phyloP scores from a whole-genome alignment of 2,888 invertebrate genomes.

The Cheilosia pagana region DNA sequence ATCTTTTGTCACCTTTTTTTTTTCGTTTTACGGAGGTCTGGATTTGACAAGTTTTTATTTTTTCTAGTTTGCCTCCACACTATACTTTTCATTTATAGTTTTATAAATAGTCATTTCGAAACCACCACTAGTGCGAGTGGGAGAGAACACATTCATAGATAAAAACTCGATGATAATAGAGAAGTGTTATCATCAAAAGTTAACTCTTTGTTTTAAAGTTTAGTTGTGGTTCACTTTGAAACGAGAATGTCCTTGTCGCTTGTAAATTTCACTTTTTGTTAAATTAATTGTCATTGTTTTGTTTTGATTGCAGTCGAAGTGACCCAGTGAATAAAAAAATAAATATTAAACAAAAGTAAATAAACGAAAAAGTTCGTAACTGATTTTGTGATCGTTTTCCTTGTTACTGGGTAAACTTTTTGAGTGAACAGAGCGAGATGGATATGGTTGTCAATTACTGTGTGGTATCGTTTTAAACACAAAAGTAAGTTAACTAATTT shows the following conservation, averaged over 20 bases:
- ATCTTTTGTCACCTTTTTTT: neutral
- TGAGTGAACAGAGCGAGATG: conserved; percentile 46
- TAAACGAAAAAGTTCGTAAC: neutral
- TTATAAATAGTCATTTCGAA: neutral
- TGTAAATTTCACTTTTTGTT: neutral
- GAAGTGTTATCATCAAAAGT: neutral
- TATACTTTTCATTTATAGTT: neutral
- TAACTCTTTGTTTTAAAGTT: neutral
- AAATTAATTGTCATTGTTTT: neutral
- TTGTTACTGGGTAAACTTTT: neutral
- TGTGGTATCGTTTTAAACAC: conserved; percentile 9
- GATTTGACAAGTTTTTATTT: neutral
- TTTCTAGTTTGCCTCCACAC: neutral
- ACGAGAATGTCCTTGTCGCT: too few species aligned
- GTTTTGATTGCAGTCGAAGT: neutral
- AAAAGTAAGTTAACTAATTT: conserved; percentile 51
- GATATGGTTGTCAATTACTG: conserved; percentile 14
- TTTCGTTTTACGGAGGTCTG: neutral
- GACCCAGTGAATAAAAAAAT: conserved; percentile 2
- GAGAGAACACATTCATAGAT: too few species aligned
- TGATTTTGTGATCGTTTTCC: neutral
- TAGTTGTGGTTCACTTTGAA: neutral
- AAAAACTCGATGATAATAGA: too few species aligned
- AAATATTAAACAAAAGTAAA: neutral
- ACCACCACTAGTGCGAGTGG: neutral